A percentile compares a stretch with the other conserved stretches of the same genome.
Conservation (phyloP, 2,888 invertebrate genomes). For the Odontothrips loti region DNA sequence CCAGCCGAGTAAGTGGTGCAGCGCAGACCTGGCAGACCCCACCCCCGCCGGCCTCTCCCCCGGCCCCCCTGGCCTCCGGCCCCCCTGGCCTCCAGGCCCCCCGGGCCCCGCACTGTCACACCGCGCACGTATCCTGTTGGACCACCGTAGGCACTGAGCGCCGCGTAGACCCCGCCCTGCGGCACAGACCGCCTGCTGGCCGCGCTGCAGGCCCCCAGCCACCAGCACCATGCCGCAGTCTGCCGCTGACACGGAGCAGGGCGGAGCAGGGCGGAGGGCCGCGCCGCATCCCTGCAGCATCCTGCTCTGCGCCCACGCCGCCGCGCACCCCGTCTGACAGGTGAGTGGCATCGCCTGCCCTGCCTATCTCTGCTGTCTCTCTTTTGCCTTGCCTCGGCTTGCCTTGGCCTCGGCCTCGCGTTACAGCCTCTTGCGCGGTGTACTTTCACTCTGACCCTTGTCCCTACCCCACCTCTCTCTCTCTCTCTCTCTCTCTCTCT, state of each 20-base stretch:
- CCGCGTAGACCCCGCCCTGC: too few relatives aligned
- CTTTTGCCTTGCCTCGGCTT: too few relatives aligned
- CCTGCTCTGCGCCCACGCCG: not conserved
- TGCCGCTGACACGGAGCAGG: not conserved
- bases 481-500: too few relatives aligned
- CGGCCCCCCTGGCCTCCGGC: slow-evolving; percentile 30
- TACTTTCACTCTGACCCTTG: too few relatives aligned
- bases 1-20: slow-evolving; percentile 34
- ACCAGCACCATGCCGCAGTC: too few relatives aligned
- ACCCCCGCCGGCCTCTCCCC: slow-evolving; percentile 37
- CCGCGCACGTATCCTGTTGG: not conserved
- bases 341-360: not conserved
- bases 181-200: too few relatives aligned
- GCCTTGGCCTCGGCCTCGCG: too few relatives aligned
- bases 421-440: too few relatives aligned
- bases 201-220: too few relatives aligned
- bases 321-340: not conserved
- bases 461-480: too few relatives aligned
- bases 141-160: too few relatives aligned
- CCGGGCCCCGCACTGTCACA: not conserved
- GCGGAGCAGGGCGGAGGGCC: not conserved
- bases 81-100: not conserved
- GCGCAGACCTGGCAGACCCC: slow-evolving; percentile 32
- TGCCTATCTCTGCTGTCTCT: too few relatives aligned
- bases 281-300: not conserved